phyloP scores from a whole-genome alignment of 2,888 invertebrate species.

The Hyposoter didymator region DNA sequence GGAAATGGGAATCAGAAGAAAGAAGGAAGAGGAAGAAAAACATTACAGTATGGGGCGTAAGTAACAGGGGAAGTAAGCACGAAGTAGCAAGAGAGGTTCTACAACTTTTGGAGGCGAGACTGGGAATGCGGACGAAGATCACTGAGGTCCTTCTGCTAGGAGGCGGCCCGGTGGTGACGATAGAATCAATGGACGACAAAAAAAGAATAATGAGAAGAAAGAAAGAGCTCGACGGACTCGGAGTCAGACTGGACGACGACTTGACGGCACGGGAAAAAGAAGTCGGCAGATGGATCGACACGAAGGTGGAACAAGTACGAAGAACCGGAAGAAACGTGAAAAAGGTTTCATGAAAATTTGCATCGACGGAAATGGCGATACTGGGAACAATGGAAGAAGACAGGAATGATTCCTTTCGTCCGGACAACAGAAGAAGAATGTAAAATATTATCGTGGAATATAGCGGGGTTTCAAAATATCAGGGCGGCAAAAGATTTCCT shows the following conservation, averaged over 20 bases:
- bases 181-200: conserved; percentile 4
- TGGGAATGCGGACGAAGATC: background rate
- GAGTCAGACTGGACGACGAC: background rate
- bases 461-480: conserved; percentile 3
- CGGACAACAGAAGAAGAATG: background rate
- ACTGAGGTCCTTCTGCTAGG: background rate
- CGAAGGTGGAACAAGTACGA: background rate
- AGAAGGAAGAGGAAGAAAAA: conserved; percentile 22
- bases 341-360: background rate
- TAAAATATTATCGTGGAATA: conserved; percentile 1
- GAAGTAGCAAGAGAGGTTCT: background rate
- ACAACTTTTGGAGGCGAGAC: background rate
- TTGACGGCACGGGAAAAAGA: background rate
- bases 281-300: background rate
- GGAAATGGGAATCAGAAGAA: background rate
- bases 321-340: background rate
- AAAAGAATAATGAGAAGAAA: background rate
- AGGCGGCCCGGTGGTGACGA: background rate
- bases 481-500: background rate
- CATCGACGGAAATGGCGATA: background rate
- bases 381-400: background rate
- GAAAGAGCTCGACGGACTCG: background rate
- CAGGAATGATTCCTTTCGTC: background rate
- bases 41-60: background rate
- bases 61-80: conserved; percentile 1